Percentiles rank a stretch among this genome's conserved stretches.
Conservation (phyloP, 37 sponge, comb jelly and placozoan species). For the Axinella damicornis region DNA sequence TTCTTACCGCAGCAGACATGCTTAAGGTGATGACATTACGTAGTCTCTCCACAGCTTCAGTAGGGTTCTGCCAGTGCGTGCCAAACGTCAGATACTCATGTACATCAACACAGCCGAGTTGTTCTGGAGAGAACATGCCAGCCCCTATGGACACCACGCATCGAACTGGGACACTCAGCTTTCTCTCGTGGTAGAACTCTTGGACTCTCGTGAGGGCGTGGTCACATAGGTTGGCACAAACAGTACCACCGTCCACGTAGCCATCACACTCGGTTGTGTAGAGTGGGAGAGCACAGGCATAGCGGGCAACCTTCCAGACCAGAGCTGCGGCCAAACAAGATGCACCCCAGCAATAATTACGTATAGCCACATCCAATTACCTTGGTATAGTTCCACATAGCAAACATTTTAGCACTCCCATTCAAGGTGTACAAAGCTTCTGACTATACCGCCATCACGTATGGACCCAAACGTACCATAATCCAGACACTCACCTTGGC, state of each 20-base stretch:
- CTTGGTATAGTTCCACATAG: no score
- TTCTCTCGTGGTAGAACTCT: constrained; percentile 8
- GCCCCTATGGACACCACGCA: constrained; percentile 30
- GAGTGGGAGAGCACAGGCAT: constrained; percentile 47
- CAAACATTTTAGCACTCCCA: no score
- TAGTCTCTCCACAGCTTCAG: not conserved
- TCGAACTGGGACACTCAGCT: not conserved
- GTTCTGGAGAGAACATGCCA: not conserved
- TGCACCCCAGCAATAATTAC: no score
- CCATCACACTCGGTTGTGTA: constrained; percentile 39
- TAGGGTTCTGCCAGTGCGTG: not conserved
- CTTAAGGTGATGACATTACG: not conserved
- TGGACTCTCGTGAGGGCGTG: constrained; percentile 30
- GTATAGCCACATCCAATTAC: no score
- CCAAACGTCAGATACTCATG: not conserved
- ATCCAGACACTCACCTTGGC: no score
- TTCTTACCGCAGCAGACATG: no score
- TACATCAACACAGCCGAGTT: not conserved
- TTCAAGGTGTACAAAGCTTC: no score
- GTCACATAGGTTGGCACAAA: constrained; percentile 30
- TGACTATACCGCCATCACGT: no score
- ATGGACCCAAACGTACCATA: no score
- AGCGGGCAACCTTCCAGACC: constrained; percentile 63
- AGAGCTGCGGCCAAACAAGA: constrained; percentile 7
- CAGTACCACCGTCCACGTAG: constrained; percentile 23